phyloP scores from a whole-genome alignment of 2,888 invertebrate species.

The Stenurella melanura region DNA sequence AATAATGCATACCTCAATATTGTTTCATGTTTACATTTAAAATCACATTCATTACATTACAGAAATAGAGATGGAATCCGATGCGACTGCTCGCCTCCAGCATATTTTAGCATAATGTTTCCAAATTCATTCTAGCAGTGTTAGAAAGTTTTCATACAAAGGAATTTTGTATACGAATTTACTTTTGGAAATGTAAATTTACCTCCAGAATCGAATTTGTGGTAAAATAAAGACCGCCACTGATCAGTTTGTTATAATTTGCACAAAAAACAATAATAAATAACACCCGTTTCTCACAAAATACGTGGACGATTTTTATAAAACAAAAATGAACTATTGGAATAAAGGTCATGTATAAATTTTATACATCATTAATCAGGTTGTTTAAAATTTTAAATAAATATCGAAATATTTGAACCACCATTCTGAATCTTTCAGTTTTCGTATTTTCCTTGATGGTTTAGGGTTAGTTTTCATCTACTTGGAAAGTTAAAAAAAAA shows the following conservation, averaged over 20 bases:
- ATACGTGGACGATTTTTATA: too few species aligned
- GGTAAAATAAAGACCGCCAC: neutral
- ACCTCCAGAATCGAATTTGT: neutral
- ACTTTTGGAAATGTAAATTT: neutral
- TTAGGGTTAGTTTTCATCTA: too few species aligned
- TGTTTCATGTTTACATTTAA: slow-evolving; percentile 17
- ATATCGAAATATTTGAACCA: too few species aligned
- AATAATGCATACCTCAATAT: slow-evolving; percentile 11
- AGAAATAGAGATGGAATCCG: slow-evolving; percentile 5
- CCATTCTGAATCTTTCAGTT: too few species aligned
- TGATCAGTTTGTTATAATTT: neutral
- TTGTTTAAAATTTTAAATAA: too few species aligned
- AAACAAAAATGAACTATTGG: too few species aligned
- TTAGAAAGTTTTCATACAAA: neutral
- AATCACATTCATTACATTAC: neutral
- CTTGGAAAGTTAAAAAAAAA: too few species aligned
- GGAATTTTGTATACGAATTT: neutral
- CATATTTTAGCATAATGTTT: slow-evolving; percentile 7
- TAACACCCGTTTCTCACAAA: too few species aligned
- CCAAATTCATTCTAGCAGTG: neutral
- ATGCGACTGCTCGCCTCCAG: slow-evolving; percentile 4
- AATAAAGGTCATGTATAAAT: too few species aligned
- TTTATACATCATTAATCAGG: too few species aligned
- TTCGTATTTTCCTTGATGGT: too few species aligned
- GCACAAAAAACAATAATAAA: too few species aligned